Evolutionary conservation across 2,113 vertebrate genomes (phyloP).

Genomic region (Microcebus ravelobensis): DNA sequence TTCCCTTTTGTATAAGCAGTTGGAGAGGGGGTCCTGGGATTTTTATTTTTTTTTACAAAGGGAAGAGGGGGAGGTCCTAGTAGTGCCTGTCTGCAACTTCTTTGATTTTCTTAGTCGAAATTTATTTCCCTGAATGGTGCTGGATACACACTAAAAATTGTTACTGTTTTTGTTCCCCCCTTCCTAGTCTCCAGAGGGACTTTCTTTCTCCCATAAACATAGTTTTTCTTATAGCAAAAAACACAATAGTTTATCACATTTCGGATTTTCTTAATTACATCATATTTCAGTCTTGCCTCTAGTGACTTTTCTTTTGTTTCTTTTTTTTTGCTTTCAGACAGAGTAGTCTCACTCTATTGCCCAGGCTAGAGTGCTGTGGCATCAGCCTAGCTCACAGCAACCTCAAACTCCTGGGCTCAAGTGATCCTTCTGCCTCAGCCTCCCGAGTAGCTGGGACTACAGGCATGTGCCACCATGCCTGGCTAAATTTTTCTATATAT

Average conservation of each 20-base stretch:
- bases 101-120: slow-evolving; percentile 44
- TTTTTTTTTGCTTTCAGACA: too few species aligned
- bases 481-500: too few species aligned
- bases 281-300: slow-evolving; percentile 16
- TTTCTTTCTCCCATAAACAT: slow-evolving; percentile 16
- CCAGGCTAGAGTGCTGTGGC: too few species aligned
- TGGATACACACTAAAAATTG: not conserved
- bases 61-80: not conserved
- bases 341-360: too few species aligned
- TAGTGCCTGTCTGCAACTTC: not conserved
- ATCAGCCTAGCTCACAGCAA: too few species aligned
- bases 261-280: slow-evolving; percentile 56
- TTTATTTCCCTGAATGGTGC: slow-evolving; percentile 52
- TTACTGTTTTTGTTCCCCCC: slow-evolving; percentile 11
- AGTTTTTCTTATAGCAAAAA: slow-evolving; percentile 37
- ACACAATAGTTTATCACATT: slow-evolving; percentile 51
- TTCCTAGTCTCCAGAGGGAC: not conserved
- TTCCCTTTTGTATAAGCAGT: too few species aligned
- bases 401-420: too few species aligned
- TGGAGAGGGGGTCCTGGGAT: too few species aligned
- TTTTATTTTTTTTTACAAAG: too few species aligned
- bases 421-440: too few species aligned
- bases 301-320: not conserved
- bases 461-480: too few species aligned
- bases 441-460: too few species aligned